Evolutionary conservation across 2,797 vertebrate genomes (phyloP).

Genomic region (Epinephelus awoara): DNA sequence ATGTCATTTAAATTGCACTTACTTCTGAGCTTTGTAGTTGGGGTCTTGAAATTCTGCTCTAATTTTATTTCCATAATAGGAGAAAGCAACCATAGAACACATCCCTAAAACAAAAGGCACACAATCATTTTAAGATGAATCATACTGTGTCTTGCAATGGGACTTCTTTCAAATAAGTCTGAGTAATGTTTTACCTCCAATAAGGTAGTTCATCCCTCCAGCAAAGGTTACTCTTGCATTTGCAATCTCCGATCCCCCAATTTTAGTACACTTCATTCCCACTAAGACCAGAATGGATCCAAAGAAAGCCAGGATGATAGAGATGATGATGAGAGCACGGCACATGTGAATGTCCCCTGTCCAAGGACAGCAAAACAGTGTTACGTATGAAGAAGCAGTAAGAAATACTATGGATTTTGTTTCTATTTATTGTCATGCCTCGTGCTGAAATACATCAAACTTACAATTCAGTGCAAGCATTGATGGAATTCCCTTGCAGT

Average conservation of each 20-base stretch:
- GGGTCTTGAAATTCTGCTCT: slow-evolving; percentile 83
- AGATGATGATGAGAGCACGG: slow-evolving; percentile 86
- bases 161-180: background rate
- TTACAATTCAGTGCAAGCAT: slow-evolving; percentile 84
- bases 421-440: background rate
- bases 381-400: background rate
- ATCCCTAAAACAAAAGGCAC: slow-evolving; percentile 76
- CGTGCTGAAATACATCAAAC: slow-evolving; percentile 32
- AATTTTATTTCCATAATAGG: slow-evolving; percentile 85
- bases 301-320: slow-evolving; percentile 84
- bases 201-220: slow-evolving; percentile 85
- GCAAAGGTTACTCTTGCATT: slow-evolving; percentile 86
- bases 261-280: slow-evolving; percentile 90
- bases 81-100: slow-evolving; percentile 83
- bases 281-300: slow-evolving; percentile 84
- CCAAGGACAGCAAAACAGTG: slow-evolving; percentile 17
- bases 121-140: background rate
- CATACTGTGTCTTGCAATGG: background rate
- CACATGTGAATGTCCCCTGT: slow-evolving; percentile 88
- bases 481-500: slow-evolving; percentile 86
- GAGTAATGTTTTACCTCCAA: slow-evolving; percentile 77
- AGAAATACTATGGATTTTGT: background rate
- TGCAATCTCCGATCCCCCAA: slow-evolving; percentile 83
- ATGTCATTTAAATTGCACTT: slow-evolving; percentile 31
- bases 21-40: slow-evolving; percentile 79